phyloP scores from a whole-genome alignment of 2,888 invertebrate genomes.

The Teinopalpus imperialis region DNA sequence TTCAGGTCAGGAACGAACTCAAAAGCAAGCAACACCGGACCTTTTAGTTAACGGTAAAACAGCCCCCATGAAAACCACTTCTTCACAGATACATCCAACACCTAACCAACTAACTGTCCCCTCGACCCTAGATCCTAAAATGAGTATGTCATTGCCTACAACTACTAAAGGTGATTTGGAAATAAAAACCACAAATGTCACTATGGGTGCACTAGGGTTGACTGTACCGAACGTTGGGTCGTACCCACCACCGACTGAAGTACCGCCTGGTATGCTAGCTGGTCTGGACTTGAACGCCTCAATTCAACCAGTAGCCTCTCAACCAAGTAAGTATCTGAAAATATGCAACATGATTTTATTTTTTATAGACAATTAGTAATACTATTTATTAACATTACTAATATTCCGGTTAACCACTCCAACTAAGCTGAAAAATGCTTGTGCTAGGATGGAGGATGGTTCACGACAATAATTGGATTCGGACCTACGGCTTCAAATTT shows the following conservation, averaged over 20 bases:
- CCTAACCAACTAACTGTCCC: constrained; percentile 37
- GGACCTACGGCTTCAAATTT: no score
- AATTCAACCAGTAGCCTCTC: neutral
- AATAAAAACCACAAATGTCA: neutral
- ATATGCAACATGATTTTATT: no score
- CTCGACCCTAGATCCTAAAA: constrained; percentile 3
- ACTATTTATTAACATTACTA: no score
- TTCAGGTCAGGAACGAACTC: constrained; percentile 40
- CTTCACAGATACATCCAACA: constrained; percentile 25
- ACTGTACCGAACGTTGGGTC: neutral
- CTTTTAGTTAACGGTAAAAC: constrained; percentile 59
- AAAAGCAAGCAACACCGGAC: constrained; percentile 63
- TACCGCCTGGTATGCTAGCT: neutral
- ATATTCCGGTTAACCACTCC: no score
- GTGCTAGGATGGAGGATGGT: no score
- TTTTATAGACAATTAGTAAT: no score
- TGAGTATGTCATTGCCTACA: neutral
- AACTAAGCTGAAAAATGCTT: no score
- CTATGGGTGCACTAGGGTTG: neutral
- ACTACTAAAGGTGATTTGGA: constrained; percentile 10
- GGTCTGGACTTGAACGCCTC: neutral
- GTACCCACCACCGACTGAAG: neutral
- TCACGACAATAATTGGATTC: no score
- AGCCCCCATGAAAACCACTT: constrained; percentile 11
- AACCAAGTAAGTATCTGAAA: constrained; percentile 6